Evolutionary conservation across 2,113 vertebrate species (phyloP).

Genomic region (Cebus imitator): DNA sequence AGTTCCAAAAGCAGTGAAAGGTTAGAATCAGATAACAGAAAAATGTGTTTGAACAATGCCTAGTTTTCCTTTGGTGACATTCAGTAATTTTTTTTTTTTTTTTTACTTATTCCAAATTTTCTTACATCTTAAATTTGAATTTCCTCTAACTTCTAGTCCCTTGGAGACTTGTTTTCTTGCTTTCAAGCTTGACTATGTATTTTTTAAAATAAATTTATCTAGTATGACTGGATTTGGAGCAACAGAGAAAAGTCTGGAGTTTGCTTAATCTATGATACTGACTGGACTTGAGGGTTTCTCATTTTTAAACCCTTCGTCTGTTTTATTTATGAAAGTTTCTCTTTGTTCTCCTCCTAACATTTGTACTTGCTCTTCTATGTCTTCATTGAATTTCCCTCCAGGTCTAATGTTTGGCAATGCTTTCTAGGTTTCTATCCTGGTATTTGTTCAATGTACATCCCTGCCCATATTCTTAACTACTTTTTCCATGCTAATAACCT

Average conservation of each 20-base stretch:
- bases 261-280: background rate
- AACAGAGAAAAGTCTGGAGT: background rate
- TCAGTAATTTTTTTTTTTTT: background rate
- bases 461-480: background rate
- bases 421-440: background rate
- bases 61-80: background rate
- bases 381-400: background rate
- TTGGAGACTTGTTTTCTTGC: background rate
- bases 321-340: background rate
- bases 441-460: background rate
- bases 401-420: background rate
- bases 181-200: background rate
- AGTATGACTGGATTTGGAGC: background rate
- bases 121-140: background rate
- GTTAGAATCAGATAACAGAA: background rate
- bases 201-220: background rate
- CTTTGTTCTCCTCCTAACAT: background rate
- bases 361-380: background rate
- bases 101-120: background rate
- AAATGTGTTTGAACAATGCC: background rate
- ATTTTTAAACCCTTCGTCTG: background rate
- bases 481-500: constrained; percentile 23
- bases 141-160: background rate
- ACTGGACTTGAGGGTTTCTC: background rate
- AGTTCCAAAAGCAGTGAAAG: constrained; percentile 6